Percentiles rank a stretch among this genome's conserved stretches.
These are phyloP conservation scores for Helicoverpa armigera DNA, from an alignment of 1,140 invertebrate genomes.

Conservation along the genomic window DNA sequence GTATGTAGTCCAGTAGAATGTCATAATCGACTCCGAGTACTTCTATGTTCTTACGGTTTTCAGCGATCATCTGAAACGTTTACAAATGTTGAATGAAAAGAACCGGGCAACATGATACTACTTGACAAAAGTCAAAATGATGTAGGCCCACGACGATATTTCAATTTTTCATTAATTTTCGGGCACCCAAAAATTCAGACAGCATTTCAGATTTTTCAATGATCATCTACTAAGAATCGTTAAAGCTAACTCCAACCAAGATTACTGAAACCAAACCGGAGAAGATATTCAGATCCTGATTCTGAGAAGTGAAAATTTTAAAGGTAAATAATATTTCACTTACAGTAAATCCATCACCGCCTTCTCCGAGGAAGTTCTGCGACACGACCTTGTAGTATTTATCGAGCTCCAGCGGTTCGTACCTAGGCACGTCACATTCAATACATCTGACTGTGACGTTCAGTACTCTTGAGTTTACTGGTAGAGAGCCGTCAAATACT, in stretches of 20 bases:
- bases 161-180: no score
- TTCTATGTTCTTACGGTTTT: slow-evolving; percentile 72
- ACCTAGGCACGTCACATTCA: slow-evolving; percentile 89
- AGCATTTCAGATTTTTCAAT: no score
- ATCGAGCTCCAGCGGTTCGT: slow-evolving; percentile 84
- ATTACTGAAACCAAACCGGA: no score
- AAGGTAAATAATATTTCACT: slow-evolving; percentile 50
- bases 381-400: slow-evolving; percentile 89
- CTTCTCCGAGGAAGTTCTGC: slow-evolving; percentile 88
- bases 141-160: no score
- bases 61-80: slow-evolving; percentile 75
- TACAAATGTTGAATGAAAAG: not conserved
- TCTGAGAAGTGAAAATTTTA: no score
- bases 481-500: slow-evolving; percentile 83
- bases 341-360: slow-evolving; percentile 89
- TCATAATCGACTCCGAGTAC: slow-evolving; percentile 75
- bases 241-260: no score
- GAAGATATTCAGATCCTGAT: no score
- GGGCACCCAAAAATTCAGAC: no score
- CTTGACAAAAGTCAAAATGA: no score
- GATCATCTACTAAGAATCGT: no score
- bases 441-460: slow-evolving; percentile 88
- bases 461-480: slow-evolving; percentile 87
- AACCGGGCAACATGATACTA: no score
- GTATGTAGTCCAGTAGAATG: slow-evolving; percentile 68